Conservation (phyloP, 2,888 invertebrate species). For the Cactoblastis cactorum region DNA sequence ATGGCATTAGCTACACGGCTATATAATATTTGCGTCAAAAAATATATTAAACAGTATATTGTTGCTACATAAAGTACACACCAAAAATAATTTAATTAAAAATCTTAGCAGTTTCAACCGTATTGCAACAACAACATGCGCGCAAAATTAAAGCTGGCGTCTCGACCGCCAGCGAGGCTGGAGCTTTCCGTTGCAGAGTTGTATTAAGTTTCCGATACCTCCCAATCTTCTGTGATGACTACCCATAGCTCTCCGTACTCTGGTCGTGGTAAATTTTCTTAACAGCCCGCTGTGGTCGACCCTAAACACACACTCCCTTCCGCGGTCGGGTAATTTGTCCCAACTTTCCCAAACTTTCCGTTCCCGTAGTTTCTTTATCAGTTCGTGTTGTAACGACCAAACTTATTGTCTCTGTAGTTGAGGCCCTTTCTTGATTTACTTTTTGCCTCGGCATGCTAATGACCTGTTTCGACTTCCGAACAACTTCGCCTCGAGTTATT, state of each 20-base stretch:
- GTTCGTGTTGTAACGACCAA: constrained; percentile 22
- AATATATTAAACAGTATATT: background rate
- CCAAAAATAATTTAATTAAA: constrained; percentile 16
- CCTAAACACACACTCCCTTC: constrained; percentile 53
- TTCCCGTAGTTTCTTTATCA: constrained; percentile 48
- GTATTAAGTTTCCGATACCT: constrained; percentile 27
- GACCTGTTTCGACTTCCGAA: constrained; percentile 1
- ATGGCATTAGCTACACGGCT: too few relatives aligned
- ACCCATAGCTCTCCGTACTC: constrained; percentile 27
- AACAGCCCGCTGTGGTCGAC: constrained; percentile 39
- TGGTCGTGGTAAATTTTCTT: constrained; percentile 42
- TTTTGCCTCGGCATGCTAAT: constrained; percentile 11
- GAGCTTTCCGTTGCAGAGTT: constrained; percentile 24
- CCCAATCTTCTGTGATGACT: constrained; percentile 28
- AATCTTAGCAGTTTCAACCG: constrained; percentile 18
- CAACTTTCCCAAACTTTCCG: constrained; percentile 42
- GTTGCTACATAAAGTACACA: background rate
- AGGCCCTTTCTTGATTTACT: constrained; percentile 16
- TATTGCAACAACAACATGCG: constrained; percentile 35
- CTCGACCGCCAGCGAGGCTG: constrained; percentile 23
- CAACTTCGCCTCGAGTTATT: background rate
- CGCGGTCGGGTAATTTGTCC: constrained; percentile 49
- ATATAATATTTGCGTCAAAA: too few relatives aligned
- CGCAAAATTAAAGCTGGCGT: constrained; percentile 38
- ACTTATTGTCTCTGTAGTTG: constrained; percentile 14